Evolutionary conservation across 1,140 invertebrate species (phyloP).

Genomic region (Akabosia matsudoensis): DNA sequence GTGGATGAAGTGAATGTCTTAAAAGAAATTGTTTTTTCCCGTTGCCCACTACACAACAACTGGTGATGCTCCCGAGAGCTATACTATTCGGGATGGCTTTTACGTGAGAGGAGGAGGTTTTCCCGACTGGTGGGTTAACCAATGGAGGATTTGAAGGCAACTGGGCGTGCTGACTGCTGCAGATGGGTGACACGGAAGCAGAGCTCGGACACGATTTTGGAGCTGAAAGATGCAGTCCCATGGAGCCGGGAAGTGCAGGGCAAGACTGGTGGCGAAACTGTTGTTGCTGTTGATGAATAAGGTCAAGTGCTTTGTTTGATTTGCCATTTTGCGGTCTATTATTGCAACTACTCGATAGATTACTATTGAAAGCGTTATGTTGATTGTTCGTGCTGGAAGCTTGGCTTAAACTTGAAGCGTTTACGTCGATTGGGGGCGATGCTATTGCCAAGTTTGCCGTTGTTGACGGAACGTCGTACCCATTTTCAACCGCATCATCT

Average conservation of each 20-base stretch:
- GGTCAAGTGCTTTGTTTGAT: constrained; percentile 25
- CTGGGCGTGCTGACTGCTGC: constrained; percentile 42
- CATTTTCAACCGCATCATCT: constrained; percentile 41
- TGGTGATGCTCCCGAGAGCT: constrained; percentile 5
- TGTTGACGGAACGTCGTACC: constrained; percentile 38
- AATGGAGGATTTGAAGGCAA: constrained; percentile 33
- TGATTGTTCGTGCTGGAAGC: neutral
- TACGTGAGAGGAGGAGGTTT: constrained; percentile 29
- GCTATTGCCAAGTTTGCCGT: neutral
- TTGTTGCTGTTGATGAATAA: constrained; percentile 20
- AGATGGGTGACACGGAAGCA: constrained; percentile 42
- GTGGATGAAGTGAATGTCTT: constrained; percentile 45
- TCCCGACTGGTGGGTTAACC: constrained; percentile 27
- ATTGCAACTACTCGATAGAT: neutral
- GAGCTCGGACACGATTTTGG: constrained; percentile 45
- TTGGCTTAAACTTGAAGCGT: neutral
- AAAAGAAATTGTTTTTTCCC: constrained; percentile 26
- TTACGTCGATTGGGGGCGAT: neutral
- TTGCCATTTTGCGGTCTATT: constrained; percentile 2
- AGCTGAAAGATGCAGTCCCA: constrained; percentile 22
- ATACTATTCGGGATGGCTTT: constrained; percentile 2
- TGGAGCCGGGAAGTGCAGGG: constrained; percentile 35
- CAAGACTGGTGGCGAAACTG: constrained; percentile 46
- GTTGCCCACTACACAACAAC: constrained; percentile 24
- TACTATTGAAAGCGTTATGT: neutral